Evolutionary conservation across 1,140 invertebrate species (phyloP).

Genomic region (Plodia interpunctella): DNA sequence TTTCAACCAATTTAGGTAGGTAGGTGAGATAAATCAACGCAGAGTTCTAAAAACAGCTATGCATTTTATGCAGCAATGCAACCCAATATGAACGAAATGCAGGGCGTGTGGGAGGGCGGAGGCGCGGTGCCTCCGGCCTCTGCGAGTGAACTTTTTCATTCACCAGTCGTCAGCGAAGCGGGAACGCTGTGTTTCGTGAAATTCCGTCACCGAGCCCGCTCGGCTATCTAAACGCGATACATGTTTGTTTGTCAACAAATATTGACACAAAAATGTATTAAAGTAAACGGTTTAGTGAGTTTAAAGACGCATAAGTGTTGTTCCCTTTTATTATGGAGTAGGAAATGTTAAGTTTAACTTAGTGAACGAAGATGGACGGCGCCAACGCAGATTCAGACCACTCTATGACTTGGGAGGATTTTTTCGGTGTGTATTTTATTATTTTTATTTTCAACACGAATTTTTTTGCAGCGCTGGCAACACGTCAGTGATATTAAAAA

Average conservation of each 20-base stretch:
- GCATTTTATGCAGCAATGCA: not conserved
- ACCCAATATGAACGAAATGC: constrained; percentile 7
- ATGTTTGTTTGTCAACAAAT: constrained; percentile 68
- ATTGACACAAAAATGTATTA: constrained; percentile 29
- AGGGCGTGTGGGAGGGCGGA: constrained; percentile 12
- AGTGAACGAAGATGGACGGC: constrained; percentile 66
- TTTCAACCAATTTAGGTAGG: not conserved
- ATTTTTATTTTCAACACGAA: too few species aligned
- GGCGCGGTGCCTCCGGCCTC: not conserved
- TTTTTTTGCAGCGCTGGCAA: too few species aligned
- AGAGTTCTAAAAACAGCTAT: constrained; percentile 3
- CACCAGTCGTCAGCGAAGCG: constrained; percentile 37
- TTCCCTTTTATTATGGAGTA: constrained; percentile 32
- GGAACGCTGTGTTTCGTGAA: constrained; percentile 26
- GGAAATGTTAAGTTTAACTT: constrained; percentile 33
- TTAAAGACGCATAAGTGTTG: constrained; percentile 30
- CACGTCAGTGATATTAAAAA: constrained; percentile 1
- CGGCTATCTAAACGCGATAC: constrained; percentile 38
- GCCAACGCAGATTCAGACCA: constrained; percentile 73
- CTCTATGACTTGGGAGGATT: constrained; percentile 77
- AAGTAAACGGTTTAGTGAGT: constrained; percentile 47
- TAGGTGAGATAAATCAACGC: not conserved
- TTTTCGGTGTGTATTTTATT: constrained; percentile 65
- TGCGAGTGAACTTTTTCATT: constrained; percentile 47
- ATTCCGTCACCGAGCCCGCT: constrained; percentile 16